These are phyloP conservation scores for Nemurella pictetii DNA, from an alignment of 2,888 invertebrate genomes.

Conservation along the genomic window DNA sequence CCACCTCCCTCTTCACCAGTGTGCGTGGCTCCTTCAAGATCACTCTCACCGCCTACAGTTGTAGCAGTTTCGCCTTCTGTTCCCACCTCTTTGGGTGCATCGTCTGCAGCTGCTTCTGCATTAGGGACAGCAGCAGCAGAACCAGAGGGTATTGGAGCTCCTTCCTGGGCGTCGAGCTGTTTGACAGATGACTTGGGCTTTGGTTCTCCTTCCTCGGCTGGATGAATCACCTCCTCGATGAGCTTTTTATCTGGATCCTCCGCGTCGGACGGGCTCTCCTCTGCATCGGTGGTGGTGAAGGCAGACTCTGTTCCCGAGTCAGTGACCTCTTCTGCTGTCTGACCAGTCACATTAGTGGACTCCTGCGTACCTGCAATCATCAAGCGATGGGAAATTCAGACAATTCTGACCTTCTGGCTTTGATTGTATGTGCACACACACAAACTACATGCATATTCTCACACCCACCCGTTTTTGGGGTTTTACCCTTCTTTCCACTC, in stretches of 20 bases:
- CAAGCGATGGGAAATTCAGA: no score
- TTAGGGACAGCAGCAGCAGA: no score
- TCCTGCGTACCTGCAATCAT: no score
- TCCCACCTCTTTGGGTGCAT: neutral
- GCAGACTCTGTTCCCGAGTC: neutral
- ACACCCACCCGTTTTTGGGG: neutral
- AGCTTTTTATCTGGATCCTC: neutral
- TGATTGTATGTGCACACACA: no score
- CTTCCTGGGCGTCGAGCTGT: neutral
- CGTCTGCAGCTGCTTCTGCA: neutral
- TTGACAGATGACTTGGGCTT: neutral
- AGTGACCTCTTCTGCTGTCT: neutral
- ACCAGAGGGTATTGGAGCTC: no score
- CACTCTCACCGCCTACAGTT: constrained; percentile 41
- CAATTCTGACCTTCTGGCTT: no score
- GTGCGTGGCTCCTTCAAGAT: constrained; percentile 45
- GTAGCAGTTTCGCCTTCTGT: neutral
- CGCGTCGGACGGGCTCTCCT: constrained; percentile 9
- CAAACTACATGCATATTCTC: no score
- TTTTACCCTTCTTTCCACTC: neutral
- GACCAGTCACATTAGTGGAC: neutral
- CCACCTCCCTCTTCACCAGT: constrained; percentile 45
- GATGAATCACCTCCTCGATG: neutral
- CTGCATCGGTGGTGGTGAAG: neutral
- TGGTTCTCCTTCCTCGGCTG: neutral